Conservation (phyloP, 2,113 vertebrate species). For the Sylvilagus bachmani region DNA sequence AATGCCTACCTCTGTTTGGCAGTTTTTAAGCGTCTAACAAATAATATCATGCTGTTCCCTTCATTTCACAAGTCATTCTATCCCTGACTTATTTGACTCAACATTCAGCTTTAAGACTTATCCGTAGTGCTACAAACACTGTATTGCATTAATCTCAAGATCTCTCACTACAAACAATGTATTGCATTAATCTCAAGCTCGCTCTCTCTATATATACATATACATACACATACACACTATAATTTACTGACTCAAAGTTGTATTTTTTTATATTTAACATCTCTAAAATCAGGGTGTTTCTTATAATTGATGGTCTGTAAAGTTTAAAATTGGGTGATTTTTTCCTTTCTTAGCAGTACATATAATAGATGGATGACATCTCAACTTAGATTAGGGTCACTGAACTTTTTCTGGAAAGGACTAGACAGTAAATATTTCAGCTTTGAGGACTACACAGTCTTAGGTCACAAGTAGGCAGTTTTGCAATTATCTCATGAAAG, state of each 20-base stretch:
- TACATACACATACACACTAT: too few species aligned
- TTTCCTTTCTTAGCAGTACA: not conserved
- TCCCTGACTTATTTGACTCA: not conserved
- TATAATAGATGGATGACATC: not conserved
- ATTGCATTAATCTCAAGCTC: not conserved
- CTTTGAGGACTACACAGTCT: not conserved
- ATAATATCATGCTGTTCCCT: not conserved
- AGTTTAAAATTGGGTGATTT: not conserved
- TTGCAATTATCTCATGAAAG: not conserved
- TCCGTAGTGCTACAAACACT: not conserved
- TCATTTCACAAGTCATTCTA: not conserved
- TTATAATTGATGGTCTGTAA: not conserved
- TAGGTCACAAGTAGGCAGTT: not conserved
- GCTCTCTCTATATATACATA: too few species aligned
- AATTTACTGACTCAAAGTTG: not conserved
- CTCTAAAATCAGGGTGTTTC: constrained; percentile 21
- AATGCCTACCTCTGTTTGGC: not conserved
- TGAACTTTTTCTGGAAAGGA: not conserved
- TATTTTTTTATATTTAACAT: constrained; percentile 7
- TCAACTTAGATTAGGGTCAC: not conserved
- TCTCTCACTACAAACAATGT: not conserved
- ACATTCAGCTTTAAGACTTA: not conserved
- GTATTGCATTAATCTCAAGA: not conserved
- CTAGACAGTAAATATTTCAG: not conserved
- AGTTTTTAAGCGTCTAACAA: not conserved